Conservation (phyloP, 2,888 invertebrate species). For the Drosophila melanosoma region DNA sequence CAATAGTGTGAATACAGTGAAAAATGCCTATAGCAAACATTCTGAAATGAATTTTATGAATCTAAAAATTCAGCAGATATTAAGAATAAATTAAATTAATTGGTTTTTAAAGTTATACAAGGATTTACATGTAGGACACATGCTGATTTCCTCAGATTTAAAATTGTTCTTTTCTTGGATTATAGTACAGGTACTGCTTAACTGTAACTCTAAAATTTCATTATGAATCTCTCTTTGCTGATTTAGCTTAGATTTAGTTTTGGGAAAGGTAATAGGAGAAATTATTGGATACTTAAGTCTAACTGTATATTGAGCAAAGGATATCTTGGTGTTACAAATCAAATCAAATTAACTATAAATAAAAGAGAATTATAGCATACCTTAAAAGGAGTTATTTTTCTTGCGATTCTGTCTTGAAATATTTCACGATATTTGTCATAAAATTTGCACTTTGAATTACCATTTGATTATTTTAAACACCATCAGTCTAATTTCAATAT, state of each 20-base stretch:
- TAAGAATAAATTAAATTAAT: neutral
- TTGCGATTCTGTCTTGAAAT: neutral
- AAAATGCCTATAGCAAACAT: neutral
- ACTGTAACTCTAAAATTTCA: neutral
- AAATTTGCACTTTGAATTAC: neutral
- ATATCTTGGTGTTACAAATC: neutral
- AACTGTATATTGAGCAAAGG: neutral
- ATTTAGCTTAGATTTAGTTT: neutral
- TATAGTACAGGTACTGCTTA: neutral
- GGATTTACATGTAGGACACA: neutral
- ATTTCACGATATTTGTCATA: neutral
- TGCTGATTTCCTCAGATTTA: neutral
- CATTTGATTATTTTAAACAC: neutral
- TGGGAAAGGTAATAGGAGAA: neutral
- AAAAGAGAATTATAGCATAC: neutral
- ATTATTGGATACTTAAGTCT: neutral
- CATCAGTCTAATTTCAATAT: neutral
- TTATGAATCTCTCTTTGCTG: neutral
- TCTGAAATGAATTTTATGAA: neutral
- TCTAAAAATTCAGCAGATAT: neutral
- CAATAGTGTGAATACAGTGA: conserved; percentile 24
- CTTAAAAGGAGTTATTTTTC: neutral
- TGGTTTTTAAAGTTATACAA: neutral
- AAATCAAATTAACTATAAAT: neutral
- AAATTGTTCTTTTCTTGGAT: neutral